A percentile compares a stretch with the other conserved stretches of the same genome.
These are phyloP conservation scores for Amiota mariae DNA, from an alignment of 2,888 invertebrate genomes.

Conservation along the genomic window DNA sequence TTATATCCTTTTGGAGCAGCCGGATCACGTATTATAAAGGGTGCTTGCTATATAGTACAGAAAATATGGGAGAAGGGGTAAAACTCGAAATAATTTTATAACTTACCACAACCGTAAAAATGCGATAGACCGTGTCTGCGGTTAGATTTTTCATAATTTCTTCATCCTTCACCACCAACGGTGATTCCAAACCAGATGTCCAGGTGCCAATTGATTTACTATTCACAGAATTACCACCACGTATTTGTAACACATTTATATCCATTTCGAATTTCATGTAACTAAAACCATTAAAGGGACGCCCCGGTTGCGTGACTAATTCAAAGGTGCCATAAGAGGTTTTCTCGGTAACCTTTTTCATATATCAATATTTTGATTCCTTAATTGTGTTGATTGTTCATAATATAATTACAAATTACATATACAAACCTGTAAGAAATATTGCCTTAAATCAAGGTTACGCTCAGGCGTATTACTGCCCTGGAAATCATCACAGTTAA, in stretches of 20 bases:
- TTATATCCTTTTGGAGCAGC: slow-evolving; percentile 79
- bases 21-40: slow-evolving; percentile 85
- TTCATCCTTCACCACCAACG: slow-evolving; percentile 79
- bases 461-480: slow-evolving; percentile 84
- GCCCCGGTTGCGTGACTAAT: slow-evolving; percentile 77
- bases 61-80: background rate
- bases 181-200: slow-evolving; percentile 83
- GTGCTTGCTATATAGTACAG: slow-evolving; percentile 80
- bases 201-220: slow-evolving; percentile 83
- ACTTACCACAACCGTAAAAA: slow-evolving; percentile 88
- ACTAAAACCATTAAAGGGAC: slow-evolving; percentile 80
- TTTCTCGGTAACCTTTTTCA: slow-evolving; percentile 76
- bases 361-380: background rate
- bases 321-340: slow-evolving; percentile 82
- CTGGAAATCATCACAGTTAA: slow-evolving; percentile 86
- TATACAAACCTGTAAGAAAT: slow-evolving; percentile 78
- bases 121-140: slow-evolving; percentile 88
- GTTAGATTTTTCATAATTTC: slow-evolving; percentile 83
- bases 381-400: background rate
- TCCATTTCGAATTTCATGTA: slow-evolving; percentile 85
- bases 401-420: background rate
- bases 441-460: slow-evolving; percentile 81
- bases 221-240: slow-evolving; percentile 83
- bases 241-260: slow-evolving; percentile 81
- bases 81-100: background rate